phyloP scores from a whole-genome alignment of 2,888 invertebrate genomes.

The Conistra vaccinii region DNA sequence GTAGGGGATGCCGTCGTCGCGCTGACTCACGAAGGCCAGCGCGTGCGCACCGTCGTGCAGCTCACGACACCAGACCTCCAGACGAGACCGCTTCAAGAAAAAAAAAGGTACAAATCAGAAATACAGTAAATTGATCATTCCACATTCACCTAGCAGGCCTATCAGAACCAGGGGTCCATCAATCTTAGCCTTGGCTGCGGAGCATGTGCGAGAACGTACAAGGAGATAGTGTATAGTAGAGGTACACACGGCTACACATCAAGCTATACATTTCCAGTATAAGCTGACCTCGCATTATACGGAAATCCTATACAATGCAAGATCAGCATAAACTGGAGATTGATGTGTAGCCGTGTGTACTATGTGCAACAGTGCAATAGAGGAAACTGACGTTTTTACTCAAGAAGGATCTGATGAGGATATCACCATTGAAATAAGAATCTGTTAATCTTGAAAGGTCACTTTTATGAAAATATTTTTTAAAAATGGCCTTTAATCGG shows the following conservation, averaged over 20 bases:
- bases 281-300: too few relatives aligned
- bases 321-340: too few relatives aligned
- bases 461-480: not conserved
- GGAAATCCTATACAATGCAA: too few relatives aligned
- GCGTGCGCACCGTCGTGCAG: slow-evolving; percentile 88
- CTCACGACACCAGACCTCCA: slow-evolving; percentile 91
- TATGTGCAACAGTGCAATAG: too few relatives aligned
- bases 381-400: too few relatives aligned
- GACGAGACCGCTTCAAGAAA: slow-evolving; percentile 66
- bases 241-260: too few relatives aligned
- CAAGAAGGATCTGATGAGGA: too few relatives aligned
- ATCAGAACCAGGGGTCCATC: not conserved
- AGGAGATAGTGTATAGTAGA: not conserved
- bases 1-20: slow-evolving; percentile 80
- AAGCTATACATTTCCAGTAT: too few relatives aligned
- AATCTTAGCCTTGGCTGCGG: not conserved
- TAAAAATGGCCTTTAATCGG: not conserved
- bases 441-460: not conserved
- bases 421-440: not conserved
- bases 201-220: too few relatives aligned
- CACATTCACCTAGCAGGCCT: not conserved
- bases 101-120: not conserved
- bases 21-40: slow-evolving; percentile 90
- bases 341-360: too few relatives aligned
- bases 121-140: not conserved